phyloP scores from a whole-genome alignment of 2,113 vertebrate genomes.

The Capreolus pygargus region DNA sequence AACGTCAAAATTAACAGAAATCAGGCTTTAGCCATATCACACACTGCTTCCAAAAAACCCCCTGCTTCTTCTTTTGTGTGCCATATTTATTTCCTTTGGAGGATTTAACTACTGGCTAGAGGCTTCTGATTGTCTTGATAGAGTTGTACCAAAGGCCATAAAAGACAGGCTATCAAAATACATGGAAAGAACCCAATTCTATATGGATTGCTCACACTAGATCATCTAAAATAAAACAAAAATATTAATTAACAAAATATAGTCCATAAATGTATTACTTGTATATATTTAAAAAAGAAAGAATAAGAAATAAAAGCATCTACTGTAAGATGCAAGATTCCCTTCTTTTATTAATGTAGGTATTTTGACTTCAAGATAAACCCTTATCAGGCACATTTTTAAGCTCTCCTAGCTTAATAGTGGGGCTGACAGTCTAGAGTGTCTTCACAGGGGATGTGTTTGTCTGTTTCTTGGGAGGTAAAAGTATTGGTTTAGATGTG shows the following conservation, averaged over 20 bases:
- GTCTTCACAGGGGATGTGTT: not conserved
- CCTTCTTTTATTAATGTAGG: not conserved
- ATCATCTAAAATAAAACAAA: not conserved
- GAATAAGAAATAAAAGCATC: not conserved
- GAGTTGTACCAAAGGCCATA: not conserved
- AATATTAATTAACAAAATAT: not conserved
- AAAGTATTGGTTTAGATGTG: not conserved
- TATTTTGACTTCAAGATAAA: not conserved
- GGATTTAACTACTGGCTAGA: not conserved
- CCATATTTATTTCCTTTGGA: not conserved
- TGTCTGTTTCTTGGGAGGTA: not conserved
- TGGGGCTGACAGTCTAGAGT: not conserved
- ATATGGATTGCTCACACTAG: not conserved
- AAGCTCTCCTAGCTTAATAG: not conserved
- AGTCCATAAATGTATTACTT: not conserved
- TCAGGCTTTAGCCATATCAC: not conserved
- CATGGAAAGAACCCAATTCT: not conserved
- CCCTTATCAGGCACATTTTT: rapidly evolving
- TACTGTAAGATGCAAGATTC: not conserved
- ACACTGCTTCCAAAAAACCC: not conserved
- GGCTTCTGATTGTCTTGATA: not conserved
- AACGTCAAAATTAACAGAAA: not conserved
- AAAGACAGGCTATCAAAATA: not conserved
- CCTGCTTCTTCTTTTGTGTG: not conserved
- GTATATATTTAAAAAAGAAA: not conserved